A percentile compares a stretch with the other conserved stretches of the same genome.
Conservation (phyloP, 2,113 vertebrate genomes). For the Muntiacus muntjak region DNA sequence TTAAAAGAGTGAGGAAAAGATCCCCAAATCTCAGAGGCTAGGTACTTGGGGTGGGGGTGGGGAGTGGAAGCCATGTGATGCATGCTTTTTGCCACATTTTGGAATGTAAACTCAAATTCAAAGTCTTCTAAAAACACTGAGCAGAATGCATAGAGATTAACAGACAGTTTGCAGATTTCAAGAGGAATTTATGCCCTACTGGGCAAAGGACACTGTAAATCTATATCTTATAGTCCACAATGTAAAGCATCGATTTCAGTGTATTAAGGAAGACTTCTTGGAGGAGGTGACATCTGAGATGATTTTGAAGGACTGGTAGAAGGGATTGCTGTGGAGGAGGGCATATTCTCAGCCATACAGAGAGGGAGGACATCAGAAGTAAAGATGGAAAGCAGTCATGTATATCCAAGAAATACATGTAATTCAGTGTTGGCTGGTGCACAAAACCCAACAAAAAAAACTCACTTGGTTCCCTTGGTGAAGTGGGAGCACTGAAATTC, state of each 20-base stretch:
- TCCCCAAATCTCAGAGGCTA: slow-evolving; percentile 38
- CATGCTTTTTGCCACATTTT: background rate
- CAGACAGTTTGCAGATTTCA: background rate
- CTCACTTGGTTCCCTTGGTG: background rate
- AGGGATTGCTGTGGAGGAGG: background rate
- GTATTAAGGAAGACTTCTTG: background rate
- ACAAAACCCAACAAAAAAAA: background rate
- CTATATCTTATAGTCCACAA: background rate
- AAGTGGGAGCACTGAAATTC: background rate
- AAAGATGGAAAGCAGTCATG: background rate
- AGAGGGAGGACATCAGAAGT: background rate
- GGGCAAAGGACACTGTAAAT: background rate
- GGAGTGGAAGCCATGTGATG: background rate
- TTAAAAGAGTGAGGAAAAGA: background rate
- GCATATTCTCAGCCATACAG: background rate
- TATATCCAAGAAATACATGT: background rate
- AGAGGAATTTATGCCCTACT: background rate
- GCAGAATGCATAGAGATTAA: background rate
- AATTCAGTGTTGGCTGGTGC: background rate
- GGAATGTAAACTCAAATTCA: slow-evolving; percentile 9
- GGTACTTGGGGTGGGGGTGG: background rate
- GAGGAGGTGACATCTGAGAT: background rate
- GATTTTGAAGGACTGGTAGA: background rate
- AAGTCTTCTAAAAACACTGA: background rate
- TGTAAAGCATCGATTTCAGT: background rate